Conservation (phyloP, 2,113 vertebrate species). For the Pituophis catenifer region DNA sequence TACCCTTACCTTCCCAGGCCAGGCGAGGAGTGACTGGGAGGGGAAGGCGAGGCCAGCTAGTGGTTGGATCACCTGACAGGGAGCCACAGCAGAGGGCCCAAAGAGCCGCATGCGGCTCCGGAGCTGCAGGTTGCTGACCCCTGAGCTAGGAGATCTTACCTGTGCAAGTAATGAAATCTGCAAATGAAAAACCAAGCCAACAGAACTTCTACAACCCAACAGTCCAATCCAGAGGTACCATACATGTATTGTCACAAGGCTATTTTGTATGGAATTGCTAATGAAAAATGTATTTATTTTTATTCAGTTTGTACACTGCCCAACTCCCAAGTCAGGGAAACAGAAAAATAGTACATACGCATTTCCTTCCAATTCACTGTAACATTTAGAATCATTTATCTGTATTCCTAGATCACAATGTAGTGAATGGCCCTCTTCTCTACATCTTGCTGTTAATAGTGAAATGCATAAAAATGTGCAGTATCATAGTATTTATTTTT, state of each 20-base stretch:
- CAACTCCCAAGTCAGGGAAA: neutral
- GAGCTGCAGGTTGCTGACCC: too few species aligned
- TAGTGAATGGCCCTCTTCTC: neutral
- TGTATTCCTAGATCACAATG: neutral
- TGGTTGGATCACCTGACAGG: too few species aligned
- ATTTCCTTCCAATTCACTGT: neutral
- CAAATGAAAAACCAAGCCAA: neutral
- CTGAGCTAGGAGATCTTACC: neutral
- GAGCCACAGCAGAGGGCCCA: too few species aligned
- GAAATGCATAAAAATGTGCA: neutral
- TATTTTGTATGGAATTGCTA: neutral
- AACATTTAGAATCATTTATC: neutral
- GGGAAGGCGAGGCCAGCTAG: too few species aligned
- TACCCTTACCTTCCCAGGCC: too few species aligned
- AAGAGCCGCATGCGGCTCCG: too few species aligned
- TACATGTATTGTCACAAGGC: neutral
- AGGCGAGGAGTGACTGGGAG: too few species aligned
- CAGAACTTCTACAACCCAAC: neutral
- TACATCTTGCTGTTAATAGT: neutral
- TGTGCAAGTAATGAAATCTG: neutral
- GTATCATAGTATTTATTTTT: neutral
- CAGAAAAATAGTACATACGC: neutral
- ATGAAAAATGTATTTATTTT: neutral
- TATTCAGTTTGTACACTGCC: neutral
- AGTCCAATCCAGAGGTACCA: neutral